These are phyloP conservation scores for Cataglyphis livida DNA, from an alignment of 2,888 invertebrate species.

Conservation along the genomic window DNA sequence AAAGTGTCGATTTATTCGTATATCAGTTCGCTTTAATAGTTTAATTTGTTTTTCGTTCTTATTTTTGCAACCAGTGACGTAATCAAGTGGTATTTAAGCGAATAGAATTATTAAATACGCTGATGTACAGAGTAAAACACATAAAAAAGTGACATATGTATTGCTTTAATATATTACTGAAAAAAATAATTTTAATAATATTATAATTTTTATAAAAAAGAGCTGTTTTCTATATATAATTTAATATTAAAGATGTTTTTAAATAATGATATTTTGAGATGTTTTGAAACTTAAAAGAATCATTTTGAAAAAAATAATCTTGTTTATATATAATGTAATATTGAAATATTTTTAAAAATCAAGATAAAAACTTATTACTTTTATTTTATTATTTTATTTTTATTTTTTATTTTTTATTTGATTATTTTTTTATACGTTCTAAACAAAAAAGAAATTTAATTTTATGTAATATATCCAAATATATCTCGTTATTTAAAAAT, in stretches of 20 bases:
- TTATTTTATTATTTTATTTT: not conserved
- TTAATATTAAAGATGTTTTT: not conserved
- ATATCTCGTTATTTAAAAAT: not conserved
- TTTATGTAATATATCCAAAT: not conserved
- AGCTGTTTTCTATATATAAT: not conserved
- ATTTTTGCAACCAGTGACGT: not conserved
- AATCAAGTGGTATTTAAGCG: not conserved
- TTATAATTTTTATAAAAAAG: not conserved
- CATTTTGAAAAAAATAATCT: not conserved
- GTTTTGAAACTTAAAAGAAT: not conserved
- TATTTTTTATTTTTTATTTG: not conserved
- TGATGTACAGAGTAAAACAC: not conserved
- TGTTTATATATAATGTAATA: not conserved
- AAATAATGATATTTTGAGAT: not conserved
- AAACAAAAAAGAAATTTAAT: not conserved
- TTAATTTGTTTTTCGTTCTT: not conserved
- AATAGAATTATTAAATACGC: not conserved
- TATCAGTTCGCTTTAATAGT: constrained; percentile 24
- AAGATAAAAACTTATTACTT: not conserved
- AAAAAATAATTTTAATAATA: not conserved
- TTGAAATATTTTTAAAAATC: not conserved
- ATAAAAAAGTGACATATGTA: not conserved
- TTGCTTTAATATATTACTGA: not conserved
- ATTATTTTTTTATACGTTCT: not conserved
- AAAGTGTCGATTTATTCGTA: constrained; percentile 24